These are phyloP conservation scores for Astropecten irregularis DNA, from an alignment of 53 echinoderm and acorn worm species.

Conservation along the genomic window DNA sequence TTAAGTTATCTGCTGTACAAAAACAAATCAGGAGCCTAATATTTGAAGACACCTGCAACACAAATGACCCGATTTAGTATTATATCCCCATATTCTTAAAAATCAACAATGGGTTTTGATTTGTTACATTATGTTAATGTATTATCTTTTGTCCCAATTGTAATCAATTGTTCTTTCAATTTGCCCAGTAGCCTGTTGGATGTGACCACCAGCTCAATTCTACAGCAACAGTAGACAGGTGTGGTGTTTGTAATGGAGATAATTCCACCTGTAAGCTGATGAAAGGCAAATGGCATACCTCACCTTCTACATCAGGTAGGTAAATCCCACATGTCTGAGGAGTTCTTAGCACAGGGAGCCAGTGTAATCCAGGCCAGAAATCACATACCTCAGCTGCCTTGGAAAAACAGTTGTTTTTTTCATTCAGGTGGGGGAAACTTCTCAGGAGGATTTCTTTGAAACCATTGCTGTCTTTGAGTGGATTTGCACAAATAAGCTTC, in stretches of 20 bases:
- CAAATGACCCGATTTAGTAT: no score
- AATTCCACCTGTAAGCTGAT: slow-evolving; percentile 75
- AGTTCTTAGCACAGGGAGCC: no score
- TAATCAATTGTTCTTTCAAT: no score
- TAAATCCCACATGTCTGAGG: background rate
- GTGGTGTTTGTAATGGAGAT: slow-evolving; percentile 82
- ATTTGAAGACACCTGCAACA: no score
- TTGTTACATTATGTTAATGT: no score
- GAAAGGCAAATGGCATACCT: slow-evolving; percentile 65
- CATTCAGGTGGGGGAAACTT: background rate
- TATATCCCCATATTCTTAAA: no score
- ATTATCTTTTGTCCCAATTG: no score
- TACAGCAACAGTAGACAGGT: slow-evolving; percentile 71
- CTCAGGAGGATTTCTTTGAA: slow-evolving; percentile 8
- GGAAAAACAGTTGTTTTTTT: slow-evolving; percentile 4
- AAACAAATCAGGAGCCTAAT: no score
- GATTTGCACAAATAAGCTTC: slow-evolving; percentile 1
- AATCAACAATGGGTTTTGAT: no score
- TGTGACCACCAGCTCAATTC: slow-evolving; percentile 92
- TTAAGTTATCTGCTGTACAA: no score
- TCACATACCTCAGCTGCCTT: background rate
- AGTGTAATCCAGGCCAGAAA: background rate
- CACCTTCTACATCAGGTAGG: slow-evolving; percentile 42
- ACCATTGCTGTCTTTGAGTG: slow-evolving; percentile 13
- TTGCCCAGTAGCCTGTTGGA: slow-evolving; percentile 79